phyloP scores from a whole-genome alignment of 2,888 invertebrate genomes.

The Caenorhabditis japonica region DNA sequence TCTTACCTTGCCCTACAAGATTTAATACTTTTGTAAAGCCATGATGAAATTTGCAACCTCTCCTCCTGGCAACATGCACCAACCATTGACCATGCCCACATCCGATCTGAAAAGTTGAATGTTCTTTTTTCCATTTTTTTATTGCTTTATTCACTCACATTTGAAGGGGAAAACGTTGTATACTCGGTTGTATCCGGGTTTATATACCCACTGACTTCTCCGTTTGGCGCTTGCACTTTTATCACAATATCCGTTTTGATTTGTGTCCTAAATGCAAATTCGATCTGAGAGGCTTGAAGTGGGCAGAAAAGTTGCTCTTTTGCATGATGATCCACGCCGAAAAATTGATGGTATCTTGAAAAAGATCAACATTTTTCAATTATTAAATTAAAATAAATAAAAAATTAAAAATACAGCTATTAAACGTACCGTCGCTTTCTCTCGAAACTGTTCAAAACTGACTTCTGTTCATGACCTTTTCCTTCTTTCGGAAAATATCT shows the following conservation, averaged over 20 bases:
- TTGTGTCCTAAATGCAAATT: constrained; percentile 46
- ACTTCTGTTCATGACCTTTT: constrained; percentile 43
- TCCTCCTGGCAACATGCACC: constrained; percentile 50
- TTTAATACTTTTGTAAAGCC: constrained; percentile 22
- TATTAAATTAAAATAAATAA: no score
- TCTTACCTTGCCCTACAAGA: constrained; percentile 56
- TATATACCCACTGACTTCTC: constrained; percentile 55
- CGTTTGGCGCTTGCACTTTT: constrained; percentile 59
- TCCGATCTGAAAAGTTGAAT: constrained; percentile 46
- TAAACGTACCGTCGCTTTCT: constrained; percentile 43
- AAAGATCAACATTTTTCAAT: neutral
- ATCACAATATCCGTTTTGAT: constrained; percentile 50
- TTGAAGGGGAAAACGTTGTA: constrained; percentile 48
- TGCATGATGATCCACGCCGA: constrained; percentile 55
- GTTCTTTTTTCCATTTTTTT: neutral
- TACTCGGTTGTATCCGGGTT: constrained; percentile 40
- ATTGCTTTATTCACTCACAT: constrained; percentile 27
- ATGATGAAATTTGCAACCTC: constrained; percentile 54
- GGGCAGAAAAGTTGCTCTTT: constrained; percentile 61
- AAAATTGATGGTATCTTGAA: constrained; percentile 50
- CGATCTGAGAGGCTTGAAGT: constrained; percentile 60
- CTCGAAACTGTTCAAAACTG: constrained; percentile 52
- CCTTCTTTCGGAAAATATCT: constrained; percentile 49
- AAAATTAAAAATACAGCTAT: no score
- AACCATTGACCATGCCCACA: constrained; percentile 61